These are phyloP conservation scores for Nycticorax nycticorax DNA, from an alignment of 2,113 vertebrate genomes.

Conservation along the genomic window DNA sequence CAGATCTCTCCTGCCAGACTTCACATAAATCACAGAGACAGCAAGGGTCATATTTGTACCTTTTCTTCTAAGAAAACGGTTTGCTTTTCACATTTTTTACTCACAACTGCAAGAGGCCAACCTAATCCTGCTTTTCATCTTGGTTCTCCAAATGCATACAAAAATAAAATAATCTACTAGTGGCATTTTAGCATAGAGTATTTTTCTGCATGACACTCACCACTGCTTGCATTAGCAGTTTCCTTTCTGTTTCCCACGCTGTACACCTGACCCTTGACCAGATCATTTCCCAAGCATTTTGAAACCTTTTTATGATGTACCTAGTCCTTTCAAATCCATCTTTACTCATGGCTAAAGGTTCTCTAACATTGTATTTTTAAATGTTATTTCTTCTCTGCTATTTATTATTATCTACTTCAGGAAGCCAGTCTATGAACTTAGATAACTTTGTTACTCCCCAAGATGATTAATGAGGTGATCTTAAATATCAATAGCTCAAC, in stretches of 20 bases:
- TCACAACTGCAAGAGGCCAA: not conserved
- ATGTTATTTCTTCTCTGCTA: not conserved
- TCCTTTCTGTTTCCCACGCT: not conserved
- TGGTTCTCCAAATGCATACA: not conserved
- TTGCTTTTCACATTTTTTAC: not conserved
- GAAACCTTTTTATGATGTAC: not conserved
- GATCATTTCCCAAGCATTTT: not conserved
- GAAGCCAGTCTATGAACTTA: slow-evolving; percentile 48
- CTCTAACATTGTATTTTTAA: not conserved
- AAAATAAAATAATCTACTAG: not conserved
- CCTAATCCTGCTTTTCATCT: not conserved
- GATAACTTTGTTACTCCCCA: slow-evolving; percentile 65
- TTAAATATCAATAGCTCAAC: slow-evolving; percentile 66
- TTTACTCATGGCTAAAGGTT: not conserved
- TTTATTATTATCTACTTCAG: slow-evolving; percentile 52
- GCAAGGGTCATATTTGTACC: not conserved
- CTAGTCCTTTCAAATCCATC: not conserved
- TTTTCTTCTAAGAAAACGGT: not conserved
- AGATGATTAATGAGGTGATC: slow-evolving; percentile 74
- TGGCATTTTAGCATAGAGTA: not conserved
- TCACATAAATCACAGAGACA: not conserved
- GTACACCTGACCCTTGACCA: not conserved
- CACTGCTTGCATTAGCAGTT: not conserved
- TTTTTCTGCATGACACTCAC: not conserved
- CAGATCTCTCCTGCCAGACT: not conserved